These are phyloP conservation scores for Conopomorpha cramerella DNA, from an alignment of 1,140 invertebrate species.

Conservation along the genomic window DNA sequence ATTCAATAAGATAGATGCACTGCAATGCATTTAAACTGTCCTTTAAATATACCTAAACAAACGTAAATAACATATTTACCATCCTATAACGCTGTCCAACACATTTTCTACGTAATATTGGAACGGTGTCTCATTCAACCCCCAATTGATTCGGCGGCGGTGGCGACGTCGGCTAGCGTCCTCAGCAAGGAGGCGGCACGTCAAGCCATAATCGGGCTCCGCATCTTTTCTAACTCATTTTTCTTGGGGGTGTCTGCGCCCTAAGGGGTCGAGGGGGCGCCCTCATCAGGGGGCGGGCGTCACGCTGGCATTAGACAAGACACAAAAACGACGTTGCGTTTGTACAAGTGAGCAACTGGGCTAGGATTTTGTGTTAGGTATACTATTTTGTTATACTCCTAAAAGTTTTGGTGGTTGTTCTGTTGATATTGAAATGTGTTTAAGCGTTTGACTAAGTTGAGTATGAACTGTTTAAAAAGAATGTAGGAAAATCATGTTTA, in stretches of 20 bases:
- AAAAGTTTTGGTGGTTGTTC: background rate
- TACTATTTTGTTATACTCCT: conserved; percentile 38
- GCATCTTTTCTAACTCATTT: conserved; percentile 61
- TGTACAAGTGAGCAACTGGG: conserved; percentile 40
- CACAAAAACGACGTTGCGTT: conserved; percentile 49
- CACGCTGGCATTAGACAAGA: conserved; percentile 52
- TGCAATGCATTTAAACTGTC: too few species aligned
- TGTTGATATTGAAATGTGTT: background rate
- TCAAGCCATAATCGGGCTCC: conserved; percentile 50
- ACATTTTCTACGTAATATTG: too few species aligned
- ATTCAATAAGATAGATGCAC: too few species aligned
- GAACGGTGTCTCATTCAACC: too few species aligned
- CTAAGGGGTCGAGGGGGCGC: conserved; percentile 14
- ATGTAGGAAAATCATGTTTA: background rate
- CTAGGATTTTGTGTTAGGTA: too few species aligned
- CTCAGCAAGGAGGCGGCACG: too few species aligned
- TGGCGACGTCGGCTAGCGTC: too few species aligned
- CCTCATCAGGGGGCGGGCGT: conserved; percentile 43
- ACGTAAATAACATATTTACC: too few species aligned
- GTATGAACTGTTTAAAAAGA: background rate
- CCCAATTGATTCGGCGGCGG: too few species aligned
- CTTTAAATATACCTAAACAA: too few species aligned
- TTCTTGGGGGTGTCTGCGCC: conserved; percentile 38
- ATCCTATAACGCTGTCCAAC: too few species aligned
- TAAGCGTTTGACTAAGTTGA: background rate